These are phyloP conservation scores for Tillus elongatus DNA, from an alignment of 2,888 invertebrate genomes.

Conservation along the genomic window DNA sequence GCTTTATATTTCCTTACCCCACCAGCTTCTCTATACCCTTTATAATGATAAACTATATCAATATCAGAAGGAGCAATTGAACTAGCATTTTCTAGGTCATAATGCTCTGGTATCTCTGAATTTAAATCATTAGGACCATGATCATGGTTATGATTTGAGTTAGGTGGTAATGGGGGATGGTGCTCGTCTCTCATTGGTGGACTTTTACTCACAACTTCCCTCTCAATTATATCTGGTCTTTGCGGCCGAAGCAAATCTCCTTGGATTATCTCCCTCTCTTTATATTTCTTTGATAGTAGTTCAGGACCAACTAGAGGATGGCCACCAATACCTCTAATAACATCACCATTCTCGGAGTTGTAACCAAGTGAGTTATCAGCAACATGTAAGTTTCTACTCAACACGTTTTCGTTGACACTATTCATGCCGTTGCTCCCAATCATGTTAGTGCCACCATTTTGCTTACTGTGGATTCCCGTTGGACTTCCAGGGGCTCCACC, in stretches of 20 bases:
- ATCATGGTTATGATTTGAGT: slow-evolving; percentile 62
- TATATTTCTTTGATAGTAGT: slow-evolving; percentile 78
- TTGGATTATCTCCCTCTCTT: slow-evolving; percentile 69
- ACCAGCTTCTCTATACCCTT: slow-evolving; percentile 79
- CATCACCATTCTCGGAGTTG: slow-evolving; percentile 63
- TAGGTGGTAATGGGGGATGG: slow-evolving; percentile 70
- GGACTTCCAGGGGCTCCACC: slow-evolving; percentile 57
- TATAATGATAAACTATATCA: slow-evolving; percentile 93
- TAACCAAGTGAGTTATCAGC: slow-evolving; percentile 62
- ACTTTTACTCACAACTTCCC: slow-evolving; percentile 78
- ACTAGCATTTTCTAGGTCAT: slow-evolving; percentile 93
- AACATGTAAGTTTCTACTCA: slow-evolving; percentile 58
- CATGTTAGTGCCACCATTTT: slow-evolving; percentile 62
- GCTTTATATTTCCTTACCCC: slow-evolving; percentile 82
- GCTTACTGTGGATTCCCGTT: slow-evolving; percentile 68
- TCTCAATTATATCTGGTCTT: slow-evolving; percentile 87
- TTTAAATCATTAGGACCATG: slow-evolving; percentile 67
- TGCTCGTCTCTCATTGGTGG: slow-evolving; percentile 70
- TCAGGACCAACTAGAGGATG: slow-evolving; percentile 78
- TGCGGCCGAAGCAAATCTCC: slow-evolving; percentile 70
- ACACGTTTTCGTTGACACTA: slow-evolving; percentile 58
- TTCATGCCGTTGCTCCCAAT: slow-evolving; percentile 60
- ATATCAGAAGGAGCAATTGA: slow-evolving; percentile 96
- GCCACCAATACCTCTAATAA: slow-evolving; percentile 64
- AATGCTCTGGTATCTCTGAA: slow-evolving; percentile 81